These are phyloP conservation scores for Lottia gigantea DNA, from an alignment of 2,888 invertebrate genomes.

Conservation along the genomic window DNA sequence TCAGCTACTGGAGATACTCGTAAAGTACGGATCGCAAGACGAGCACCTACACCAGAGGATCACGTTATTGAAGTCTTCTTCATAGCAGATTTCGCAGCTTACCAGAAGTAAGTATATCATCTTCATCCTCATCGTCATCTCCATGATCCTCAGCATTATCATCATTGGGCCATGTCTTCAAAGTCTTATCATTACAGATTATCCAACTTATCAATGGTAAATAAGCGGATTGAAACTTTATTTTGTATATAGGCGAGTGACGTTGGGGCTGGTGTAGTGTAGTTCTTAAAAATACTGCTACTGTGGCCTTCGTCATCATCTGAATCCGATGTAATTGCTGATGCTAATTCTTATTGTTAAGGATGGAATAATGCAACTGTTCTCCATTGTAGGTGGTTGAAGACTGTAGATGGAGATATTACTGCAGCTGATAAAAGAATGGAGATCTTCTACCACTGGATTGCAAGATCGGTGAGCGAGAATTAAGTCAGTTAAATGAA, in stretches of 20 bases:
- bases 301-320: too few species aligned
- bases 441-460: conserved; percentile 30
- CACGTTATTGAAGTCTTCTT: conserved; percentile 32
- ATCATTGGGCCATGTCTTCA: too few species aligned
- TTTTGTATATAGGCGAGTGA: too few species aligned
- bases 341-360: not conserved
- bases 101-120: conserved; percentile 22
- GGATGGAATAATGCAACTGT: not conserved
- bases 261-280: too few species aligned
- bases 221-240: too few species aligned
- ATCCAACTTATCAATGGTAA: too few species aligned
- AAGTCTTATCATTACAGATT: too few species aligned
- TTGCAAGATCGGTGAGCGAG: conserved; percentile 30
- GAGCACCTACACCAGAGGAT: not conserved
- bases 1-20: too few species aligned
- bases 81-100: conserved; percentile 31
- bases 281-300: too few species aligned
- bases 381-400: conserved; percentile 28
- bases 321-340: too few species aligned
- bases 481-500: not conserved
- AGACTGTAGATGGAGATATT: conserved; percentile 24
- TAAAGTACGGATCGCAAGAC: conserved; percentile 6
- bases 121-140: not conserved
- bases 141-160: too few species aligned
- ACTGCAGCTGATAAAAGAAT: conserved; percentile 30